These are phyloP conservation scores for Dendroctonus ponderosae DNA, from an alignment of 1,140 invertebrate species.

Conservation along the genomic window DNA sequence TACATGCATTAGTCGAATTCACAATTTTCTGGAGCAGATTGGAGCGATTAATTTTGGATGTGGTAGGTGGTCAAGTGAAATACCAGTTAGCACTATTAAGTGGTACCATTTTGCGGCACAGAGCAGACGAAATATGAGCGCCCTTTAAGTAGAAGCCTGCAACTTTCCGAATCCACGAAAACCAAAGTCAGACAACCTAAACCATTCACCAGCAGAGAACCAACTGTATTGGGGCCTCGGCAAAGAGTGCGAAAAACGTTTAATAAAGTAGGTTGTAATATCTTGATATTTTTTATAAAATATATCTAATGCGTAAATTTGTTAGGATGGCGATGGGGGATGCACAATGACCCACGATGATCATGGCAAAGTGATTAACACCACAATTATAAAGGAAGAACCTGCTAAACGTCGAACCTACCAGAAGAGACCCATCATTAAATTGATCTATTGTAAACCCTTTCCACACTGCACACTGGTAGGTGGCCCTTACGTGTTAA, in stretches of 20 bases:
- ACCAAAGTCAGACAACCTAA: conserved; percentile 13
- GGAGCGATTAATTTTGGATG: conserved; percentile 68
- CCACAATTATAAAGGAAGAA: conserved; percentile 49
- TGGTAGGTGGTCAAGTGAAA: conserved; percentile 50
- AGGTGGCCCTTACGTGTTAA: no score
- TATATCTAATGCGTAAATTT: conserved; percentile 10
- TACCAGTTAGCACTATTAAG: neutral
- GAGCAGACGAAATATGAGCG: conserved; percentile 50
- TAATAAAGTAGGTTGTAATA: conserved; percentile 42
- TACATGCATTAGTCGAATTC: conserved; percentile 62
- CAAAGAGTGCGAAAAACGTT: conserved; percentile 45
- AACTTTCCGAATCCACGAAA: conserved; percentile 26
- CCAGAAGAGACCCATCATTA: conserved; percentile 48
- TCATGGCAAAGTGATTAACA: conserved; percentile 55
- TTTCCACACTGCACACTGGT: conserved; percentile 47
- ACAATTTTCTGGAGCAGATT: conserved; percentile 62
- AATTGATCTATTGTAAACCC: conserved; percentile 55
- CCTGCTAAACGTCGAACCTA: conserved; percentile 45
- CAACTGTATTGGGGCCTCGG: conserved; percentile 29
- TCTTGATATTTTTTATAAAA: neutral
- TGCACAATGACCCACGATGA: conserved; percentile 62
- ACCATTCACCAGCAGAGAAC: conserved; percentile 6
- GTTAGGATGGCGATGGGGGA: conserved; percentile 60
- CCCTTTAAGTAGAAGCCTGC: conserved; percentile 45
- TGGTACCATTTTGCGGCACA: conserved; percentile 36